Conservation (phyloP, 2,113 vertebrate species). For the Ammospiza caudacuta region DNA sequence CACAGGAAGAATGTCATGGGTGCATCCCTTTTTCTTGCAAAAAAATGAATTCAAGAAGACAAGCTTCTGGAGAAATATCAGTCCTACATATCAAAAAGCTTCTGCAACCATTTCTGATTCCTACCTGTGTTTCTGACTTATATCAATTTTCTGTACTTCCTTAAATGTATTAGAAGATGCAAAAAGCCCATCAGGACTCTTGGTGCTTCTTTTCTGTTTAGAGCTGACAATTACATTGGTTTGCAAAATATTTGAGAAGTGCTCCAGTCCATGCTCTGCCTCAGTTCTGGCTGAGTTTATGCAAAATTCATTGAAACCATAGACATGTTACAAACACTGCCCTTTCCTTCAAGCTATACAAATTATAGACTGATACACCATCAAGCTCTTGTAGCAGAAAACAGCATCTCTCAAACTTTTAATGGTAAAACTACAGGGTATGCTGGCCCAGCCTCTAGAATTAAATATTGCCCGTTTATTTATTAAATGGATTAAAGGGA, state of each 20-base stretch:
- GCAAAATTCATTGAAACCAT: not conserved
- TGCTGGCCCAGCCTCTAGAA: not conserved
- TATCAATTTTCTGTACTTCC: not conserved
- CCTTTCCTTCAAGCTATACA: not conserved
- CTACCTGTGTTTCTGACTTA: not conserved
- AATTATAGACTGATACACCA: not conserved
- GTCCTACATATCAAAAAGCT: not conserved
- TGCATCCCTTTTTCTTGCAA: not conserved
- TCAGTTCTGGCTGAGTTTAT: not conserved
- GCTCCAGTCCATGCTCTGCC: not conserved
- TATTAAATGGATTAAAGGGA: not conserved
- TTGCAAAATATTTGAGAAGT: not conserved
- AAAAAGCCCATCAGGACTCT: not conserved
- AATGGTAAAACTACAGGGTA: not conserved
- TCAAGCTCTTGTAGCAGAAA: not conserved
- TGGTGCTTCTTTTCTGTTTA: not conserved
- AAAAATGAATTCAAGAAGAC: not conserved
- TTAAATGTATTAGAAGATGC: not conserved
- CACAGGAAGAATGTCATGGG: not conserved
- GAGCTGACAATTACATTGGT: not conserved
- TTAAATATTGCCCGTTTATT: not conserved
- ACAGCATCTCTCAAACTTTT: not conserved
- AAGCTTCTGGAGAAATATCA: not conserved
- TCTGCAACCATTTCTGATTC: not conserved
- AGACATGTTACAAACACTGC: fast-evolving